phyloP scores from a whole-genome alignment of 2,113 vertebrate genomes.

The Pholis gunnellus region DNA sequence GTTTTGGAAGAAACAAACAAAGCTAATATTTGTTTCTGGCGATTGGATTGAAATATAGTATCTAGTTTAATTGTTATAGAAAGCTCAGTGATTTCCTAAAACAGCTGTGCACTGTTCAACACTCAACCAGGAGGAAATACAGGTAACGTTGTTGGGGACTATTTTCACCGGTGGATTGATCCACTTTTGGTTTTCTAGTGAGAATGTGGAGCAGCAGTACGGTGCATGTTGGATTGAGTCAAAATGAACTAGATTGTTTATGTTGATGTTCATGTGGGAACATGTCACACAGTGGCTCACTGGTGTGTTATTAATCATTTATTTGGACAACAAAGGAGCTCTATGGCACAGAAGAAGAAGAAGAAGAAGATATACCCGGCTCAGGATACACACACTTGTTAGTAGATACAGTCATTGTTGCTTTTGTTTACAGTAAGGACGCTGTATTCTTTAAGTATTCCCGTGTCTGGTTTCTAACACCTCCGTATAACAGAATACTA shows the following conservation, averaged over 20 bases:
- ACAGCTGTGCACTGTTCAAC: neutral
- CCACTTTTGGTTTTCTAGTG: neutral
- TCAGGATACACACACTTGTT: neutral
- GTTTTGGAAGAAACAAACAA: neutral
- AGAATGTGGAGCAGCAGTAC: neutral
- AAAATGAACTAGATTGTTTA: neutral
- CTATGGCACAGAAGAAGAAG: neutral
- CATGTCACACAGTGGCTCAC: neutral
- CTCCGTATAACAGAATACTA: neutral
- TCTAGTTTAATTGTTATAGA: neutral
- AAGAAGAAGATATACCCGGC: neutral
- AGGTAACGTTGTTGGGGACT: neutral
- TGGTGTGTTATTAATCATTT: neutral
- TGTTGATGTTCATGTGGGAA: neutral
- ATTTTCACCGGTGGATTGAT: constrained; percentile 9
- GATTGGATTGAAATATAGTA: neutral
- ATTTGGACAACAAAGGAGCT: neutral
- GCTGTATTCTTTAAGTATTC: neutral
- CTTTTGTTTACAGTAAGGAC: neutral
- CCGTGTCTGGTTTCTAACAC: neutral
- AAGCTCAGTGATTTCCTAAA: neutral
- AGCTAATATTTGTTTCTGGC: neutral
- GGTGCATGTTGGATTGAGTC: neutral
- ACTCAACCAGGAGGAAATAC: neutral
- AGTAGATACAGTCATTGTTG: neutral